Evolutionary conservation across 2,113 vertebrate species (phyloP).

Genomic region (Xenopus laevis): DNA sequence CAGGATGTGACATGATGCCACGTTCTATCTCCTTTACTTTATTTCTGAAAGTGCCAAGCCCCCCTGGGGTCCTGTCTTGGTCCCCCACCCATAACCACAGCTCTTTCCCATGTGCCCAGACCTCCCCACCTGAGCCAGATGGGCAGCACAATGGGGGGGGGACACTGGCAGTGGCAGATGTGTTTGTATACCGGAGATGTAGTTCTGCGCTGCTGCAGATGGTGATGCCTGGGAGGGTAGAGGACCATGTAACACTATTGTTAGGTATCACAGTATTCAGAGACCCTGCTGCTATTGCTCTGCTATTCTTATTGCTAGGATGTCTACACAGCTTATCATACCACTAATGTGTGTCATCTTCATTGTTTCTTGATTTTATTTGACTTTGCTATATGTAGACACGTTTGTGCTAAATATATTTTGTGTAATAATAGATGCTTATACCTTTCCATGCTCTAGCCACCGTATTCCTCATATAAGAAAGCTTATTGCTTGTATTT

Average conservation of each 20-base stretch:
- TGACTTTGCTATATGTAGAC: too few species aligned
- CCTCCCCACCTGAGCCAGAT: constrained; percentile 75
- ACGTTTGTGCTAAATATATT: too few species aligned
- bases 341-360: neutral
- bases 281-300: constrained; percentile 27
- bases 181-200: constrained; percentile 72
- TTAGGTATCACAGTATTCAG: constrained; percentile 45
- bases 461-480: too few species aligned
- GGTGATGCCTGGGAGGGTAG: constrained; percentile 65
- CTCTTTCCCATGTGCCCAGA: constrained; percentile 47
- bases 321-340: neutral
- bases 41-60: constrained; percentile 50
- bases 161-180: constrained; percentile 73
- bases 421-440: too few species aligned
- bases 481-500: too few species aligned
- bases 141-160: constrained; percentile 71
- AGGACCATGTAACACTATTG: constrained; percentile 63
- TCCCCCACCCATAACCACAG: neutral
- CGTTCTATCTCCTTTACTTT: constrained; percentile 37
- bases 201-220: constrained; percentile 66
- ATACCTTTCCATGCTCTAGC: too few species aligned
- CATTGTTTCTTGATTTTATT: neutral
- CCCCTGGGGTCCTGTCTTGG: constrained; percentile 52
- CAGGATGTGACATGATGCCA: constrained; percentile 51
- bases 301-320: neutral